A percentile compares a stretch with the other conserved stretches of the same genome.
Evolutionary conservation across 2,797 vertebrate species (phyloP).

Genomic region (Hoplostethus atlanticus): DNA sequence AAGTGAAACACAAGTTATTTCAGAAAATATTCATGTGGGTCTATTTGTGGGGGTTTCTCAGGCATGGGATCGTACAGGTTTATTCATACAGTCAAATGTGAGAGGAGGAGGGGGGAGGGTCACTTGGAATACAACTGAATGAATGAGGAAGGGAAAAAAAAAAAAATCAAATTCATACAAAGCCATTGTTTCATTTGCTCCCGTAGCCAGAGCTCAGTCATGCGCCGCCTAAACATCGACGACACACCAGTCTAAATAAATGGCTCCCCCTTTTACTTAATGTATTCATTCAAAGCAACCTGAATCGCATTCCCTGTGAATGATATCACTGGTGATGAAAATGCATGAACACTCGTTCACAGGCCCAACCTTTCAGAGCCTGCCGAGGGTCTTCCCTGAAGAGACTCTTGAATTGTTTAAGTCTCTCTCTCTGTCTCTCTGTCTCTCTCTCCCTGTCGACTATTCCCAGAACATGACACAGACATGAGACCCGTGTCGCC

Average conservation of each 20-base stretch:
- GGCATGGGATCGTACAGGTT: slow-evolving; percentile 51
- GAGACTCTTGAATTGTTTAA: slow-evolving; percentile 71
- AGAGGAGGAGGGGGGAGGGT: slow-evolving; percentile 13
- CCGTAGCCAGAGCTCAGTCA: slow-evolving; percentile 52
- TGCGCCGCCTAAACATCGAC: slow-evolving; percentile 63
- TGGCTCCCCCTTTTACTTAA: slow-evolving; percentile 62
- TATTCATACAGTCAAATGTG: slow-evolving; percentile 74
- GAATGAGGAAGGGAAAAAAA: slow-evolving; percentile 51
- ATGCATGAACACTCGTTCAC: slow-evolving; percentile 75
- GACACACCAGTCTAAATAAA: slow-evolving; percentile 64
- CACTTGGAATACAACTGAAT: slow-evolving; percentile 54
- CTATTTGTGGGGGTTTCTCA: slow-evolving; percentile 46
- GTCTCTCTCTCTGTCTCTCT: slow-evolving; percentile 32
- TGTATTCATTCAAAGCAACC: slow-evolving; percentile 70
- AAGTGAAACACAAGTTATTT: slow-evolving; percentile 55
- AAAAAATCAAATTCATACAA: slow-evolving; percentile 46
- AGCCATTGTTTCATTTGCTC: slow-evolving; percentile 49
- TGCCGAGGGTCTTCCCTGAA: slow-evolving; percentile 59
- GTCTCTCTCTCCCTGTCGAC: slow-evolving; percentile 33
- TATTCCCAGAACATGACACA: slow-evolving; percentile 72
- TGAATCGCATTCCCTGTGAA: slow-evolving; percentile 71
- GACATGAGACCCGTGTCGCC: slow-evolving; percentile 66
- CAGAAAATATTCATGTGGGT: slow-evolving; percentile 64
- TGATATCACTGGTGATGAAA: slow-evolving; percentile 78
- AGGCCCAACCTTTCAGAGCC: slow-evolving; percentile 63